Evolutionary conservation across 2,888 invertebrate species (phyloP).

Genomic region (Nemoura dubitans): DNA sequence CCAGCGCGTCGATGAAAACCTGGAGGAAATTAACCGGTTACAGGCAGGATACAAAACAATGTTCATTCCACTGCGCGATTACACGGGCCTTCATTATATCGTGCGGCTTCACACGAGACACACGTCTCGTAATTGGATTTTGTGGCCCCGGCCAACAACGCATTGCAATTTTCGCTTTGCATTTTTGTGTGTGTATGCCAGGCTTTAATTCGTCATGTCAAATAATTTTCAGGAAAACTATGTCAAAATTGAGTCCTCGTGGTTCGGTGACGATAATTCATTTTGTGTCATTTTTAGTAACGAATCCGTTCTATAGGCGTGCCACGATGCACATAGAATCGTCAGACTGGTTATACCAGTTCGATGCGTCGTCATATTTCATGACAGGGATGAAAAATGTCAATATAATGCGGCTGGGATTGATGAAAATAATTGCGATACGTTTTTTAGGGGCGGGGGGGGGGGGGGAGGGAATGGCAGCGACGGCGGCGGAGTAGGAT

Average conservation of each 20-base stretch:
- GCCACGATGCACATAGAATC: background rate
- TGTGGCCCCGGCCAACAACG: background rate
- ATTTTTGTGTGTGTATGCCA: no score
- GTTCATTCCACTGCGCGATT: background rate
- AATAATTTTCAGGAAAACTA: background rate
- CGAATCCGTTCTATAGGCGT: background rate
- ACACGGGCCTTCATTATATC: background rate
- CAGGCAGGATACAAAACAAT: background rate
- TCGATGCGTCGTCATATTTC: background rate
- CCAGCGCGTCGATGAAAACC: background rate
- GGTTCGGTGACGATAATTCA: background rate
- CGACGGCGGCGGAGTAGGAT: no score
- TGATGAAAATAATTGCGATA: constrained; percentile 12
- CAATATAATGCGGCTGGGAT: background rate
- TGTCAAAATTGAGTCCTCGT: background rate
- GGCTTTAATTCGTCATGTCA: constrained; percentile 1
- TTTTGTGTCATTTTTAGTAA: background rate
- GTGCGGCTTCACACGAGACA: no score
- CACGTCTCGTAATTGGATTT: background rate
- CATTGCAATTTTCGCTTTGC: background rate
- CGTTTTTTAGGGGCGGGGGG: background rate
- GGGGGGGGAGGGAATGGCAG: background rate
- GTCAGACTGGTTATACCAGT: background rate
- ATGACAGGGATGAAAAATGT: constrained; percentile 7
- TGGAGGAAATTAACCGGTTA: background rate